Conservation (phyloP, 2,888 invertebrate species). For the Spialia ferax region DNA sequence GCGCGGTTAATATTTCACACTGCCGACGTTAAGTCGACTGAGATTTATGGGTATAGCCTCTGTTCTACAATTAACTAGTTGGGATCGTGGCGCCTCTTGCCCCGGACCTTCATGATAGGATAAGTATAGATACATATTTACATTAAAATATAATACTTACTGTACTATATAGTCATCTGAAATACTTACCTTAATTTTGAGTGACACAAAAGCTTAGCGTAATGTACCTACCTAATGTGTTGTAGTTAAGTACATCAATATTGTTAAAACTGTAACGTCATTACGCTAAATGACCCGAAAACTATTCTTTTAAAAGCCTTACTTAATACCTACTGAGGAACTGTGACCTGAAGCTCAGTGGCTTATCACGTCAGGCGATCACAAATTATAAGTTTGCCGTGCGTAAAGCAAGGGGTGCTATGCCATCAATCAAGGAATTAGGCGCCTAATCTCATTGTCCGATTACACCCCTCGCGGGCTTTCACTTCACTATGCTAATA, state of each 20-base stretch:
- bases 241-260: too few relatives aligned
- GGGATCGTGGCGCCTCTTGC: constrained; percentile 45
- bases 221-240: too few relatives aligned
- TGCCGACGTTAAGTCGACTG: constrained; percentile 80
- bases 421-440: constrained; percentile 78
- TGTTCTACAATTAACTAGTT: constrained; percentile 81
- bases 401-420: constrained; percentile 52
- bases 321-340: constrained; percentile 12
- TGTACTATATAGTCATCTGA: too few relatives aligned
- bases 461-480: constrained; percentile 55
- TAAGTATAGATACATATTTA: too few relatives aligned
- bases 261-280: not conserved
- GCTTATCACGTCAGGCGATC: constrained; percentile 43
- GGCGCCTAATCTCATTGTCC: constrained; percentile 72
- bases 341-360: constrained; percentile 40
- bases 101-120: constrained; percentile 40
- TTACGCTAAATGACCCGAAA: constrained; percentile 35
- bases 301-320: constrained; percentile 40
- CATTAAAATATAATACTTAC: too few relatives aligned
- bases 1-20: constrained; percentile 83
- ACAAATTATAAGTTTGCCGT: constrained; percentile 58
- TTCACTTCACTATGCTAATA: constrained; percentile 37
- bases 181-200: too few relatives aligned
- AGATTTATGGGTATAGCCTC: constrained; percentile 78
- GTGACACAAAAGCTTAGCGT: too few relatives aligned